Evolutionary conservation across 2,888 invertebrate genomes (phyloP).

Genomic region (Agrochola circellaris): DNA sequence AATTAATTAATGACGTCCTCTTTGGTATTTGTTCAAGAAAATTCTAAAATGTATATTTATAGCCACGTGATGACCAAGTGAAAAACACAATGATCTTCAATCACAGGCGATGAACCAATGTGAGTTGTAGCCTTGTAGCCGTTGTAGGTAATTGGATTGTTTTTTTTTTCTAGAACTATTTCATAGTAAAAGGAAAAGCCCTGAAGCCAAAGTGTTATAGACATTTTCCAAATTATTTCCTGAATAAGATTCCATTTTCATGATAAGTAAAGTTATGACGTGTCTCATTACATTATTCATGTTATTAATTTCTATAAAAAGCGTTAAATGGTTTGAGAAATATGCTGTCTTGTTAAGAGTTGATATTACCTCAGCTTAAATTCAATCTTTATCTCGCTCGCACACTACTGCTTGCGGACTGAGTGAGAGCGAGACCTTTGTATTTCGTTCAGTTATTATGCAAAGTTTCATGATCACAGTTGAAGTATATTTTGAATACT

Average conservation of each 20-base stretch:
- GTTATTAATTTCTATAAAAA: slow-evolving; percentile 29
- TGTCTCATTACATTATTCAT: slow-evolving; percentile 35
- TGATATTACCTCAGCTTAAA: too few species aligned
- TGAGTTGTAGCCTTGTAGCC: not conserved
- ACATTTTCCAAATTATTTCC: slow-evolving; percentile 16
- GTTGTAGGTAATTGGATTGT: not conserved
- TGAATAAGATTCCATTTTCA: slow-evolving; percentile 30
- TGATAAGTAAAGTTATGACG: slow-evolving; percentile 32
- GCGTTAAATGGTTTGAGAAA: slow-evolving; percentile 10
- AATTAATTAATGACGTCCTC: not conserved
- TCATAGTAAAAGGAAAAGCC: not conserved
- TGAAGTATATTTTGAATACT: too few species aligned
- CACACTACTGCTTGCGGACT: too few species aligned
- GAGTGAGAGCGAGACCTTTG: too few species aligned
- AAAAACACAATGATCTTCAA: not conserved
- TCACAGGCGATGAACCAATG: not conserved
- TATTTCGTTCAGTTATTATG: too few species aligned
- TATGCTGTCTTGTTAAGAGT: slow-evolving; percentile 7
- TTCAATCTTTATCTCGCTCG: too few species aligned
- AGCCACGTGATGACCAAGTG: not conserved
- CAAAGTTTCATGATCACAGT: too few species aligned
- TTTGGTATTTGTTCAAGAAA: not conserved
- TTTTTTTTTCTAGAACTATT: not conserved
- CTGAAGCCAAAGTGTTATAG: slow-evolving; percentile 1
- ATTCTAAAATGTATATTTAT: not conserved